Base-by-base conservation (phyloP, 53 echinoderm and acorn worm genomes). In the Holothuria leucospilota region DNA sequence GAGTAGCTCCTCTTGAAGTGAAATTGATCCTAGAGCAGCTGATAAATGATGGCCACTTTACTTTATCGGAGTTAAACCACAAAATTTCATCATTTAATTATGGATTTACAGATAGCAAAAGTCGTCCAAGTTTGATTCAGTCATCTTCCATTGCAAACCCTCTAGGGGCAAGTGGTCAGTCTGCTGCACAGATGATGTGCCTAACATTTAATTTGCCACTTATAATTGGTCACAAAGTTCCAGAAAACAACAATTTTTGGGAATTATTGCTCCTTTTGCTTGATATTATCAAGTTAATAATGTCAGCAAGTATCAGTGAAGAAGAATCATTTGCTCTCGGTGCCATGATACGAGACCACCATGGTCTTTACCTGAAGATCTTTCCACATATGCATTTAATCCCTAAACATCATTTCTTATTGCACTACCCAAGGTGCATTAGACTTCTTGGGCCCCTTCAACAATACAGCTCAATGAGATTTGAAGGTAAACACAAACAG, bases 111-210 rank as follows among this genome's bases (percentile, higher is more conserved):
- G 80, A 88, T 59, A 91, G 28, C 65, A 88, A 67, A 68, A 88
- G 59, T 63, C 87, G 84, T 11, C n/a, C 91, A 69, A 70, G 88
- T 49, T 59, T 58, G 62, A 56, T 90, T 53, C 85, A 64, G 77
- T 59, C 60, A 49, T 53, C 70, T 39, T 69, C 79, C 13, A 81
- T 90, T 38, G 34, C 27, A 24, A 90, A 90, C 29, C 91, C 84
- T 42, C 83, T 84, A 61, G 83, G 83, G 4, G 21, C 75, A 65
- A 91, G 91, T 84, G 87, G 91, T 21, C 87, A 90, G 63, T 82
- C 52, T 68, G 93, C 93, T 86, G 59, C 90, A 49, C 93, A 93
- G 62, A 93, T 90, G 90, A 82, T 66, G 56, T 93, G 93, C 69
- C 82, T 86, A 25, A 21, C 75, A 69, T 69, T 81, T 84, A 62